Base-by-base conservation (phyloP, 2,113 vertebrate genomes). In the Xenopus borealis region DNA sequence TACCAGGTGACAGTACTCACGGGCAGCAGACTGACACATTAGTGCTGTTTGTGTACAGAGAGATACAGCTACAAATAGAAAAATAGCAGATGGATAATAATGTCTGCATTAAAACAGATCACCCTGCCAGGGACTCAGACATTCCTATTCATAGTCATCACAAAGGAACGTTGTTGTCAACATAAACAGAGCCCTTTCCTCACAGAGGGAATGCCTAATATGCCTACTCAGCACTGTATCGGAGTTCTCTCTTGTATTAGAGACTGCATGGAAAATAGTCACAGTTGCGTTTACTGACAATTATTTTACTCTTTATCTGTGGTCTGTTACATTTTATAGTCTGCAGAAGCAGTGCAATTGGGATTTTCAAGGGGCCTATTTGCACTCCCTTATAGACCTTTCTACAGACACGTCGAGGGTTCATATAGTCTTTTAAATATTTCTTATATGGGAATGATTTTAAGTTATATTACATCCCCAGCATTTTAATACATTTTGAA, bases 101-200 rank as follows among this genome's bases (percentile, higher is more conserved):
- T 89, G 83, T 89, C 83, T 79, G 83, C 77, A 82, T 84, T 86
- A 81, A 71, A 82, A 82, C 77, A 85, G 85, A 85, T 88, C 86
- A 83, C 80, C 84, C 89, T 89, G 88, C 90, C 90, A 87, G 85
- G 88, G 87, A 89, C 88, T 88, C 86, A 85, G 86, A 88, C 86
- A 88, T 85, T 88, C 86, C 73, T 85, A 82, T 86, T 88, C 80
- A 68, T 83, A 85, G 87, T 85, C 85, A 85, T 12, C 58, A 61
- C 20, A 61, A 61, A 12, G 18, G 58, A 61, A 79, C 64, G 53
- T 71, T 66, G 58, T 71, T 80, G 81, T 82, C 70, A 86, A 87
- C 78, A 82, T 82, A 72, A 86, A 87, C 79, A 82, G 82, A 62
- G 52, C 65, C 78, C 82, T 61, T 61, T 20, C 20, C 20, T 61